Percentiles rank a stretch among this genome's conserved stretches.
These are phyloP conservation scores for Jaculus jaculus DNA, from an alignment of 2,113 vertebrate species.

Conservation along the genomic window DNA sequence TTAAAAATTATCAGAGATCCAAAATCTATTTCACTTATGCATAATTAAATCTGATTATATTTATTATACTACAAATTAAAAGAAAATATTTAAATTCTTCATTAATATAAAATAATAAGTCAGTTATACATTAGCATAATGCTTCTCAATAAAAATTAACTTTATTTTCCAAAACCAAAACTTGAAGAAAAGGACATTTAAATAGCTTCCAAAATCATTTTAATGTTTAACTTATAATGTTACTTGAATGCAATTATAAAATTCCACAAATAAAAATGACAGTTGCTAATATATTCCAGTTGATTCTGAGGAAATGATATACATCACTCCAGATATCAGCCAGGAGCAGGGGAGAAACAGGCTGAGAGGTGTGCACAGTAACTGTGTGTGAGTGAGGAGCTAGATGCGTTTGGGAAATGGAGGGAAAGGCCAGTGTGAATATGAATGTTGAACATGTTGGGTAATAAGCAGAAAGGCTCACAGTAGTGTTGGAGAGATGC, in stretches of 20 bases:
- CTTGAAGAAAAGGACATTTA: background rate
- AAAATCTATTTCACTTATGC: background rate
- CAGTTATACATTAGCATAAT: background rate
- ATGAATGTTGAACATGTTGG: background rate
- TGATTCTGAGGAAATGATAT: background rate
- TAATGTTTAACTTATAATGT: slow-evolving; percentile 56
- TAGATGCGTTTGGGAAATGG: background rate
- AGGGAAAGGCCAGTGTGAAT: background rate
- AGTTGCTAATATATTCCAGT: background rate
- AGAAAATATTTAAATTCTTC: background rate
- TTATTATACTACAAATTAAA: slow-evolving; percentile 3
- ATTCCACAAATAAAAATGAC: slow-evolving; percentile 55
- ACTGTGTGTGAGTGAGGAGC: rapidly evolving
- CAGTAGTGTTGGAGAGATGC: background rate
- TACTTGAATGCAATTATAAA: slow-evolving; percentile 63
- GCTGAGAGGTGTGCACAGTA: too few species aligned
- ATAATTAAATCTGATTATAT: background rate
- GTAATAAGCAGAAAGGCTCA: background rate
- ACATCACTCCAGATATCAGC: background rate
- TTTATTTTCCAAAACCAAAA: background rate
- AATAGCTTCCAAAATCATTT: slow-evolving; percentile 48
- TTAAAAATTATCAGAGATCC: background rate
- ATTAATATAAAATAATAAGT: slow-evolving; percentile 23
- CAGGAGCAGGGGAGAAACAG: background rate
- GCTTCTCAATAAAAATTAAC: background rate